Conservation (phyloP, 2,797 vertebrate genomes). For the Myotis findleyi region DNA sequence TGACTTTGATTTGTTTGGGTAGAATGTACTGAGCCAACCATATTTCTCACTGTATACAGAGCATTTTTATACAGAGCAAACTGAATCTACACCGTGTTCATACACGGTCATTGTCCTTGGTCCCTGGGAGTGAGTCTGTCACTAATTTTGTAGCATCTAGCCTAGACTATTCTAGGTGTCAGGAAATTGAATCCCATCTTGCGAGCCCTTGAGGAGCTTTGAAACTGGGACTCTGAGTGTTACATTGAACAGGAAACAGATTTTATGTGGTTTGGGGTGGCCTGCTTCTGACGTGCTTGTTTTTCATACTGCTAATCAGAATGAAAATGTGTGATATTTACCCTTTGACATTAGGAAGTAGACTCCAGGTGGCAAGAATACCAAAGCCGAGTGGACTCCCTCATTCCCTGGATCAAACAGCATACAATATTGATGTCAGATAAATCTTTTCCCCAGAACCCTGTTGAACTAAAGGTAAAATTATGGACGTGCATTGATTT, state of each 20-base stretch:
- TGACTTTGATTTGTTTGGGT: conserved; percentile 5
- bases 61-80: background rate
- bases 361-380: conserved; percentile 97
- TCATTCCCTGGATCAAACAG: conserved; percentile 98
- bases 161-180: conserved; percentile 19
- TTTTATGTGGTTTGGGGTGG: background rate
- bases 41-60: background rate
- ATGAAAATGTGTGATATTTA: conserved; percentile 43
- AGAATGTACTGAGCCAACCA: background rate
- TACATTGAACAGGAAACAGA: conserved; percentile 24
- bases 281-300: conserved; percentile 18
- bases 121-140: background rate
- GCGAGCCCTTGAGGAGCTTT: conserved; percentile 48
- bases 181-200: conserved; percentile 55
- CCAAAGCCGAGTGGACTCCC: conserved; percentile 93
- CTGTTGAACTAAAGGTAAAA: conserved; percentile 97
- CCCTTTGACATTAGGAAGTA: conserved; percentile 91
- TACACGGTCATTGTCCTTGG: background rate
- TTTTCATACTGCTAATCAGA: conserved; percentile 50
- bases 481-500: background rate
- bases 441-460: conserved; percentile 98
- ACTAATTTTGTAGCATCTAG: conserved; percentile 33
- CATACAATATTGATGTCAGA: conserved; percentile 95
- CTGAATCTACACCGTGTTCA: background rate
- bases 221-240: conserved; percentile 50